Evolutionary conservation across 2,797 vertebrate species (phyloP).

Genomic region (Acropternis orthonyx): DNA sequence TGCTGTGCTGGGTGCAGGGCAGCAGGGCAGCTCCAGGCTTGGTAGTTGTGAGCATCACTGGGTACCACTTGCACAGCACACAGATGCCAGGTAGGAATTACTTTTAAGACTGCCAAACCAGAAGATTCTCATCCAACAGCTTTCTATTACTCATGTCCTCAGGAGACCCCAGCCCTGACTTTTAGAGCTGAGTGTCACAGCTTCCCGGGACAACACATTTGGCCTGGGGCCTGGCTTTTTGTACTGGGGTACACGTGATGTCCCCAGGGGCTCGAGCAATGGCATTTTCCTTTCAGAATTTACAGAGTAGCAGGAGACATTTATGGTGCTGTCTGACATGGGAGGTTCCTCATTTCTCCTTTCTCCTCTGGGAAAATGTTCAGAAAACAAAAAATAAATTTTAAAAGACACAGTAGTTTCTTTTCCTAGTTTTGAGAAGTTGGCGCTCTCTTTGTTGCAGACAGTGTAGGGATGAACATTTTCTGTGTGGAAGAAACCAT

Average conservation of each 20-base stretch:
- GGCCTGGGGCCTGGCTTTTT: not conserved
- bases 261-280: not conserved
- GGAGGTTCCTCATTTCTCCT: slow-evolving; percentile 14
- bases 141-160: not conserved
- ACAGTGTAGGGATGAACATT: not conserved
- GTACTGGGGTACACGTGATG: not conserved
- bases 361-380: slow-evolving; percentile 20
- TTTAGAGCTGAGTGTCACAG: not conserved
- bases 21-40: not conserved
- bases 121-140: not conserved
- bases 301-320: not conserved
- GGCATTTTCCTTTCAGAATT: not conserved
- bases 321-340: not conserved
- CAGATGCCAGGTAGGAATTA: not conserved
- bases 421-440: not conserved
- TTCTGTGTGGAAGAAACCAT: not conserved
- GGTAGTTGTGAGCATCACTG: not conserved
- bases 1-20: not conserved
- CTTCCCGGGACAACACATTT: not conserved
- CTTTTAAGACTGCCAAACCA: not conserved
- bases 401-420: not conserved
- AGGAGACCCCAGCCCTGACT: not conserved
- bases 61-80: not conserved
- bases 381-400: not conserved
- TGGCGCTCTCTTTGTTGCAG: not conserved